phyloP scores from a whole-genome alignment of 2,113 vertebrate genomes.

The Lynx canadensis region DNA sequence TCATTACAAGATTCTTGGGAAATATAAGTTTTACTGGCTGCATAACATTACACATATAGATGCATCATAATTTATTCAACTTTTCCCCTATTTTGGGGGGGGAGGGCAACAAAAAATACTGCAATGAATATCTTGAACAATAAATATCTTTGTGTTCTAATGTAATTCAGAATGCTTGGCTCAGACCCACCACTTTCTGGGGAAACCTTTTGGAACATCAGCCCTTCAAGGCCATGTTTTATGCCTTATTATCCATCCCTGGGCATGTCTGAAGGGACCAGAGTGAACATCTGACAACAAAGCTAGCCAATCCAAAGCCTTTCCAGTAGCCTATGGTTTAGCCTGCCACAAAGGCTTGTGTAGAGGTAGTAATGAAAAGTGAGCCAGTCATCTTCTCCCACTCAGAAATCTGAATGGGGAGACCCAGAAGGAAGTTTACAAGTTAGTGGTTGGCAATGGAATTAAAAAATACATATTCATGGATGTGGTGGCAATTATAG shows the following conservation, averaged over 20 bases:
- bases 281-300: background rate
- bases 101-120: background rate
- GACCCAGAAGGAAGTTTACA: background rate
- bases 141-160: background rate
- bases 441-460: background rate
- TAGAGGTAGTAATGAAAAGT: background rate
- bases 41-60: background rate
- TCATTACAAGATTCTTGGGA: background rate
- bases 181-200: background rate
- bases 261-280: background rate
- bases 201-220: background rate
- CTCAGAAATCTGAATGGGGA: conserved; percentile 8
- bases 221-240: background rate
- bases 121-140: background rate
- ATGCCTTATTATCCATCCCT: background rate
- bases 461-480: background rate
- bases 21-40: background rate
- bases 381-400: background rate
- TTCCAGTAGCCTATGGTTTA: background rate
- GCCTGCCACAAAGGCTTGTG: background rate
- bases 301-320: background rate
- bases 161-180: background rate
- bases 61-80: conserved; percentile 11
- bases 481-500: background rate
- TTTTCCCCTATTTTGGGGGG: background rate